Conservation (phyloP, 2,888 invertebrate species). For the Drosophila imparisetae region DNA sequence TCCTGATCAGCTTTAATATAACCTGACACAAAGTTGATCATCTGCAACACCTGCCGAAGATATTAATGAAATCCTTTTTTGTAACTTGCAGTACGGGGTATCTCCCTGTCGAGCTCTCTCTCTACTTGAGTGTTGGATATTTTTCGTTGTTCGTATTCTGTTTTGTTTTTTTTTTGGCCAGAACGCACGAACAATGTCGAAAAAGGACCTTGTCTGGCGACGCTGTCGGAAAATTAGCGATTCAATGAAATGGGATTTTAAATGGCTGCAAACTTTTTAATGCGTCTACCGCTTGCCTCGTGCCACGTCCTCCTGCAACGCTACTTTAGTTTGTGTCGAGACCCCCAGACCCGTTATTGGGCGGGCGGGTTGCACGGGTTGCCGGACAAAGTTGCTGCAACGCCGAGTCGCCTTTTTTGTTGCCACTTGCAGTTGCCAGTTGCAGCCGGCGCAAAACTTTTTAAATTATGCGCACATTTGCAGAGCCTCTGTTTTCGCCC, state of each 20-base stretch:
- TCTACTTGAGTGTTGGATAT: background rate
- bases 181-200: constrained; percentile 29
- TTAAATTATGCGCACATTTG: constrained; percentile 79
- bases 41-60: background rate
- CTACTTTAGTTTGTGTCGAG: constrained; percentile 56
- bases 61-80: background rate
- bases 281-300: constrained; percentile 60
- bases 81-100: constrained; percentile 3
- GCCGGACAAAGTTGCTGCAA: constrained; percentile 62
- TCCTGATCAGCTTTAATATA: background rate
- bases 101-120: background rate
- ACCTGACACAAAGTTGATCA: background rate
- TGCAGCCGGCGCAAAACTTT: constrained; percentile 74
- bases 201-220: constrained; percentile 42
- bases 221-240: constrained; percentile 80
- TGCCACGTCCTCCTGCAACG: constrained; percentile 32
- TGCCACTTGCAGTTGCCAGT: constrained; percentile 76
- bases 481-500: constrained; percentile 42
- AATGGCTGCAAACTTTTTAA: constrained; percentile 82
- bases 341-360: background rate
- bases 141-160: constrained; percentile 27
- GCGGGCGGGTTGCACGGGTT: background rate
- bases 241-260: constrained; percentile 83
- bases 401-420: constrained; percentile 57
- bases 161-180: constrained; percentile 39